These are phyloP conservation scores for Menura novaehollandiae DNA, from an alignment of 2,113 vertebrate species.

Conservation along the genomic window DNA sequence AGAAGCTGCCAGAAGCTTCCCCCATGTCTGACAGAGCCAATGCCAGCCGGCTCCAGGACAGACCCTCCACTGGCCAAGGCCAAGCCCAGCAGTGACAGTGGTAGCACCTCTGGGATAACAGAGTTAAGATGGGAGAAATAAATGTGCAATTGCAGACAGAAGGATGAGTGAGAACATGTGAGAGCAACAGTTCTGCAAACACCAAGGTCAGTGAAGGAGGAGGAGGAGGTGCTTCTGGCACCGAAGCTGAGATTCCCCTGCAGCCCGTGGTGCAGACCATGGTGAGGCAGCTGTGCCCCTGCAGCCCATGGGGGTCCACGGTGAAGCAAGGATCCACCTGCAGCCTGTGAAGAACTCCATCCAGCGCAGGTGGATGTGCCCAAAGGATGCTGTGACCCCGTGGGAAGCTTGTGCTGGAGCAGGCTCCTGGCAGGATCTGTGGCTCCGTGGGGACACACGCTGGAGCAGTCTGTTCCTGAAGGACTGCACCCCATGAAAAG, in stretches of 20 bases:
- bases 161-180: neutral
- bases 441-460: rapidly evolving
- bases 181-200: neutral
- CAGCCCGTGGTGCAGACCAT: neutral
- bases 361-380: neutral
- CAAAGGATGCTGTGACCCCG: neutral
- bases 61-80: neutral
- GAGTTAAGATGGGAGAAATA: neutral
- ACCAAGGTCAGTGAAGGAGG: neutral
- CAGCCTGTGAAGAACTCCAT: neutral
- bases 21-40: neutral
- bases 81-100: neutral
- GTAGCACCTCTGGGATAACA: neutral
- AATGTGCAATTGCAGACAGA: neutral
- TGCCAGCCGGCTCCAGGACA: neutral
- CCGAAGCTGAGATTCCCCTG: neutral
- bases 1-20: neutral
- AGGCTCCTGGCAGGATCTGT: neutral
- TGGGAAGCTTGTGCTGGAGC: too few species aligned
- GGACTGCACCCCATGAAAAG: neutral
- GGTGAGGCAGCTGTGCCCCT: neutral
- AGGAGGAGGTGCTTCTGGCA: neutral
- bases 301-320: neutral
- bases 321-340: neutral
- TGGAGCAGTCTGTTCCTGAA: neutral